These are phyloP conservation scores for Cantharis lateralis DNA, from an alignment of 2,888 invertebrate genomes.

Conservation along the genomic window DNA sequence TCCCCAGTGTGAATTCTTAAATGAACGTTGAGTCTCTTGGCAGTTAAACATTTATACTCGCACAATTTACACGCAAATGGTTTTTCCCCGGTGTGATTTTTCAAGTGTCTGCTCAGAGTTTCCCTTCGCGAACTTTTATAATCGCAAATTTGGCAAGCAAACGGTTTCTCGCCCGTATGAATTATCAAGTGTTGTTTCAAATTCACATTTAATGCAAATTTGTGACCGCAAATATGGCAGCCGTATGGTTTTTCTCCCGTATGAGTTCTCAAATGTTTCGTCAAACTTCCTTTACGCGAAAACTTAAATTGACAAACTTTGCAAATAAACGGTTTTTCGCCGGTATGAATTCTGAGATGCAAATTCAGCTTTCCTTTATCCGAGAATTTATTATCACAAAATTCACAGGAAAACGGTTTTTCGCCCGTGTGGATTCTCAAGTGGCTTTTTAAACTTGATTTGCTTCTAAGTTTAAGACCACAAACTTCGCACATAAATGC, in stretches of 20 bases:
- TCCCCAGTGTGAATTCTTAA: not conserved
- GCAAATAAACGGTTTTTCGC: not conserved
- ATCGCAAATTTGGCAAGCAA: not conserved
- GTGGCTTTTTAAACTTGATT: not conserved
- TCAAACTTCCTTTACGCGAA: not conserved
- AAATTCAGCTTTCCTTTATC: not conserved
- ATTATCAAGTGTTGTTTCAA: not conserved
- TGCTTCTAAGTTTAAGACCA: not conserved
- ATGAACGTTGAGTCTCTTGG: not conserved
- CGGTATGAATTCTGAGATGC: not conserved
- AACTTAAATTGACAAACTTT: not conserved
- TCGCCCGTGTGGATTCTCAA: not conserved
- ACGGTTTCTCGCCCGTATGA: not conserved
- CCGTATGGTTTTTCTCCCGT: not conserved
- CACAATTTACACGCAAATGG: not conserved
- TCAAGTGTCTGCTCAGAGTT: not conserved
- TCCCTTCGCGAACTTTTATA: not conserved
- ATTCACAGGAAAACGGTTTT: not conserved
- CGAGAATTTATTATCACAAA: not conserved
- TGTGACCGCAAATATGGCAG: not conserved
- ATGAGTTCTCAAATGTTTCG: not conserved
- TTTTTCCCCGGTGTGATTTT: not conserved
- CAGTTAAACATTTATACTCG: not conserved
- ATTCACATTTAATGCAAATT: not conserved
- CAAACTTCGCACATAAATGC: not conserved